Percentiles rank a stretch among this genome's conserved stretches.
phyloP scores from a whole-genome alignment of 2,113 vertebrate genomes.

The Macrotus californicus region DNA sequence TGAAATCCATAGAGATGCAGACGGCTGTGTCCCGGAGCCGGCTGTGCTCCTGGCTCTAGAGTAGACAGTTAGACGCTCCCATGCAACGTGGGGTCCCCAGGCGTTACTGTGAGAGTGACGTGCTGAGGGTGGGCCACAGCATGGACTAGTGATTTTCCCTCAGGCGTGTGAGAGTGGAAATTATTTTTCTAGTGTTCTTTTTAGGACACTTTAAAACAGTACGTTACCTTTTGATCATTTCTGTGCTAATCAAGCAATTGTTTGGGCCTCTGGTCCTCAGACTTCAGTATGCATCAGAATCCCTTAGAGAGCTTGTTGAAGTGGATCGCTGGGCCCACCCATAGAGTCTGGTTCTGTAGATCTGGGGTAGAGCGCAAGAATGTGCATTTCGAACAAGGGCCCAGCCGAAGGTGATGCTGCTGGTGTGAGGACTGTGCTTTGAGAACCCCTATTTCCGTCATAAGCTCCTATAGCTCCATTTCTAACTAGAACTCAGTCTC shows the following conservation, averaged over 20 bases:
- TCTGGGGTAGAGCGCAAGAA: background rate
- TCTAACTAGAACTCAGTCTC: background rate
- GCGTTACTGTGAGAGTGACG: fast-evolving
- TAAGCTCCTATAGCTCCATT: no score
- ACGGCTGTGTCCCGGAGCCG: background rate
- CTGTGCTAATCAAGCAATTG: background rate
- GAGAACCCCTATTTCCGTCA: background rate
- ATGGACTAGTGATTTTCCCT: background rate
- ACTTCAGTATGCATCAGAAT: no score
- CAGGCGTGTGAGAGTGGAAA: background rate
- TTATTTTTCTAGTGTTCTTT: background rate
- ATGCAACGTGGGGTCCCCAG: fast-evolving
- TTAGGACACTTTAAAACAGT: background rate
- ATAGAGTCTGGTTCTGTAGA: background rate
- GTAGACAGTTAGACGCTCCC: background rate
- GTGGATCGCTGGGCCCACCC: background rate
- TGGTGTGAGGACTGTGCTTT: background rate
- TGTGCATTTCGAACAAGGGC: background rate
- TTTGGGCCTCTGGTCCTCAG: background rate
- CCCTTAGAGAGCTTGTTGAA: background rate
- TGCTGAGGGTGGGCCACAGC: background rate
- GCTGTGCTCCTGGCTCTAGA: background rate
- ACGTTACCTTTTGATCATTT: no score
- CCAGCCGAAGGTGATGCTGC: background rate
- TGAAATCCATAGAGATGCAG: background rate